Conservation (phyloP, 2,113 vertebrate genomes). For the Podiceps cristatus region DNA sequence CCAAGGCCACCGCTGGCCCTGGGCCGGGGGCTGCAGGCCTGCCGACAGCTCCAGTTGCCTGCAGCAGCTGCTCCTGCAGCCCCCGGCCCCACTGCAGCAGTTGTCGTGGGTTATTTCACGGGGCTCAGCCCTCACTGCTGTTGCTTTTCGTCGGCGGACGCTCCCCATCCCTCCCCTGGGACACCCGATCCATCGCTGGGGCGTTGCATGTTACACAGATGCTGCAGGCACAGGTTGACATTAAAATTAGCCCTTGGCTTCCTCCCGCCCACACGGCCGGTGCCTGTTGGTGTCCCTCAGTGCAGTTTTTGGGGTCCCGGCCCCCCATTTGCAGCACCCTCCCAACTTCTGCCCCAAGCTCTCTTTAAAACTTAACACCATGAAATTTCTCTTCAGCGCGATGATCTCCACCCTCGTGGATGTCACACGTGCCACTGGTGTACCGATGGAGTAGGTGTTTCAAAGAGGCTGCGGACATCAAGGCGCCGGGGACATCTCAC, state of each 20-base stretch:
- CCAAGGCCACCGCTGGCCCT: too few species aligned
- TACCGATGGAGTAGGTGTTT: accelerated
- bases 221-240: neutral
- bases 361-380: accelerated
- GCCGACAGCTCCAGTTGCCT: too few species aligned
- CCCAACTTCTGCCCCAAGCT: accelerated
- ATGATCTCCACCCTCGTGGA: accelerated
- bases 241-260: conserved; percentile 34
- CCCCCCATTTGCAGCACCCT: neutral
- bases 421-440: accelerated
- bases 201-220: neutral
- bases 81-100: too few species aligned
- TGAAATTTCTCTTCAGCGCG: accelerated
- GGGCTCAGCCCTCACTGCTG: too few species aligned
- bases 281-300: neutral
- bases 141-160: too few species aligned
- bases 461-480: neutral
- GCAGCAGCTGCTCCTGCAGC: too few species aligned
- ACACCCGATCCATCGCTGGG: neutral
- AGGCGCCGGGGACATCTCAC: neutral
- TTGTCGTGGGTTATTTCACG: too few species aligned
- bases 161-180: too few species aligned
- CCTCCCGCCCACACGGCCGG: accelerated
- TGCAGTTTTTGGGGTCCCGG: neutral
- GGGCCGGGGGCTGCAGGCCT: too few species aligned